Evolutionary conservation across 2,888 invertebrate species (phyloP).

Genomic region (Andrena praecox): DNA sequence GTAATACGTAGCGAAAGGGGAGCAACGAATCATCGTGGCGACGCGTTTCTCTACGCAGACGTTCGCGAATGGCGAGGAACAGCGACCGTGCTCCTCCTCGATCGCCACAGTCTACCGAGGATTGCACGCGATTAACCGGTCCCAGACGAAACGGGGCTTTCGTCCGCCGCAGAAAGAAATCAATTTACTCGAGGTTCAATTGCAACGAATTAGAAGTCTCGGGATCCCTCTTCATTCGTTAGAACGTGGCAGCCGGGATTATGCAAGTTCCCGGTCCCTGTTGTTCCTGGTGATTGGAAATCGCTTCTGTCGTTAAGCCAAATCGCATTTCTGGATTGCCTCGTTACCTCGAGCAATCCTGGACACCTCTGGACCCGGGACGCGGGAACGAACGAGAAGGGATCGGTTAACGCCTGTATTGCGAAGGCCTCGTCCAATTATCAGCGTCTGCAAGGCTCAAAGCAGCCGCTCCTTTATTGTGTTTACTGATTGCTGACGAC

Average conservation of each 20-base stretch:
- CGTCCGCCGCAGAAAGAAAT: slow-evolving; percentile 24
- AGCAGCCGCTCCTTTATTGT: slow-evolving; percentile 69
- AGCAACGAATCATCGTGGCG: slow-evolving; percentile 33
- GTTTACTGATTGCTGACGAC: slow-evolving; percentile 63
- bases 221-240: slow-evolving; percentile 23
- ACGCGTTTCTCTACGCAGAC: slow-evolving; percentile 24
- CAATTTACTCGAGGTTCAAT: slow-evolving; percentile 37
- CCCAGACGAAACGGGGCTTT: not conserved
- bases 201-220: slow-evolving; percentile 28
- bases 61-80: not conserved
- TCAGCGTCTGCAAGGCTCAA: slow-evolving; percentile 65
- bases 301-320: slow-evolving; percentile 75
- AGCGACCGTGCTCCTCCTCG: not conserved
- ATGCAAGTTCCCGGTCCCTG: slow-evolving; percentile 56
- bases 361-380: slow-evolving; percentile 64
- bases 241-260: slow-evolving; percentile 44
- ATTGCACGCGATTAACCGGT: not conserved
- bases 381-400: slow-evolving; percentile 43
- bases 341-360: slow-evolving; percentile 72
- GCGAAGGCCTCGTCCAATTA: slow-evolving; percentile 70
- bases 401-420: slow-evolving; percentile 63
- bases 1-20: slow-evolving; percentile 46
- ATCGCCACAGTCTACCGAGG: not conserved
- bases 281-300: slow-evolving; percentile 74
- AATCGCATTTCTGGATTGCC: slow-evolving; percentile 74